These are phyloP conservation scores for Drosophila pseudoananassae DNA, from an alignment of 1,140 invertebrate genomes.

Conservation along the genomic window DNA sequence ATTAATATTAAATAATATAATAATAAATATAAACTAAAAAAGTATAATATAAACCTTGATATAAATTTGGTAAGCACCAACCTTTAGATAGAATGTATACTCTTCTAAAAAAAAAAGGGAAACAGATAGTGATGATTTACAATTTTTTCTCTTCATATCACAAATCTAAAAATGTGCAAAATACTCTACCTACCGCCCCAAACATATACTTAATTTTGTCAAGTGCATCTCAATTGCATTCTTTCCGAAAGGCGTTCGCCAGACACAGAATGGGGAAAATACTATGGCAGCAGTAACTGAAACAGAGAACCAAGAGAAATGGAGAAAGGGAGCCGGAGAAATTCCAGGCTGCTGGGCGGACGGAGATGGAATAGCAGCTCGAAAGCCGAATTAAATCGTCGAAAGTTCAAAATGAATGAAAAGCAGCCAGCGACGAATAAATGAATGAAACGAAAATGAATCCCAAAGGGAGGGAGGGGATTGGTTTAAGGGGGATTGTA, in stretches of 20 bases:
- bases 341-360: neutral
- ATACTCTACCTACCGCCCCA: neutral
- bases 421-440: constrained; percentile 67
- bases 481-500: neutral
- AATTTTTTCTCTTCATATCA: too few relatives aligned
- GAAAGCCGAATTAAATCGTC: constrained; percentile 76
- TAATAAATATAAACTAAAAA: neutral
- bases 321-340: neutral
- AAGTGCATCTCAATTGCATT: constrained; percentile 40
- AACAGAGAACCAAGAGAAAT: constrained; percentile 15
- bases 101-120: too few relatives aligned
- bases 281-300: constrained; percentile 7
- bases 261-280: constrained; percentile 27
- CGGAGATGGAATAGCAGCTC: constrained; percentile 33
- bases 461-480: constrained; percentile 49
- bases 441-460: constrained; percentile 79
- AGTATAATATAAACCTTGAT: too few relatives aligned
- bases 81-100: too few relatives aligned
- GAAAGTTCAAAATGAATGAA: constrained; percentile 75
- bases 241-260: constrained; percentile 44
- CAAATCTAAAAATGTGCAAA: neutral
- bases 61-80: too few relatives aligned
- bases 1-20: neutral
- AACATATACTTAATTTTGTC: neutral
- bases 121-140: too few relatives aligned